These are phyloP conservation scores for Herpetotheres cachinnans DNA, from an alignment of 2,113 vertebrate species.

Conservation along the genomic window DNA sequence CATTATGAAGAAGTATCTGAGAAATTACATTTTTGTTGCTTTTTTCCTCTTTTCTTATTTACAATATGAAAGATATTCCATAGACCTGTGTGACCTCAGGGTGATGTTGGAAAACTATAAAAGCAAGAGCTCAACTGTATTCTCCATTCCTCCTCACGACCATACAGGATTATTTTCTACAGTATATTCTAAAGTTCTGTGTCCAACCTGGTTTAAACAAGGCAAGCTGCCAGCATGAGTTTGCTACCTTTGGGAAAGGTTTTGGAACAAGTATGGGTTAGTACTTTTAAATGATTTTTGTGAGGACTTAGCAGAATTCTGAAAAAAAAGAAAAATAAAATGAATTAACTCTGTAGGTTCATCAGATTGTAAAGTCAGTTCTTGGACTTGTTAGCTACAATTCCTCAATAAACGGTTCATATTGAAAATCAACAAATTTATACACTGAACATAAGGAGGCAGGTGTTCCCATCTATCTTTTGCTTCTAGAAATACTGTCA, in stretches of 20 bases:
- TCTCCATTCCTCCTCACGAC: background rate
- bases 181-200: background rate
- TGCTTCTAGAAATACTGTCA: slow-evolving; percentile 33
- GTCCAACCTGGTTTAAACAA: background rate
- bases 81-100: background rate
- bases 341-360: background rate
- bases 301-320: background rate
- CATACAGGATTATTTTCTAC: background rate
- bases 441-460: slow-evolving; percentile 7
- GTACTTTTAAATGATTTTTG: background rate
- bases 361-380: background rate
- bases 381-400: background rate
- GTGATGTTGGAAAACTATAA: slow-evolving; percentile 38
- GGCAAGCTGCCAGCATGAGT: background rate
- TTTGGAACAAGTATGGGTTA: background rate
- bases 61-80: slow-evolving; percentile 24
- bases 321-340: background rate
- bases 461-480: slow-evolving; percentile 13
- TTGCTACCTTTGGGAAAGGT: background rate
- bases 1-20: background rate
- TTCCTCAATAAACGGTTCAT: slow-evolving; percentile 4
- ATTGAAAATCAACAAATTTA: background rate
- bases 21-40: background rate
- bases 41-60: slow-evolving; percentile 2
- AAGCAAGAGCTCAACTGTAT: slow-evolving; percentile 9